Conservation (phyloP, 2,888 invertebrate genomes). For the Drosophila kanekoi region DNA sequence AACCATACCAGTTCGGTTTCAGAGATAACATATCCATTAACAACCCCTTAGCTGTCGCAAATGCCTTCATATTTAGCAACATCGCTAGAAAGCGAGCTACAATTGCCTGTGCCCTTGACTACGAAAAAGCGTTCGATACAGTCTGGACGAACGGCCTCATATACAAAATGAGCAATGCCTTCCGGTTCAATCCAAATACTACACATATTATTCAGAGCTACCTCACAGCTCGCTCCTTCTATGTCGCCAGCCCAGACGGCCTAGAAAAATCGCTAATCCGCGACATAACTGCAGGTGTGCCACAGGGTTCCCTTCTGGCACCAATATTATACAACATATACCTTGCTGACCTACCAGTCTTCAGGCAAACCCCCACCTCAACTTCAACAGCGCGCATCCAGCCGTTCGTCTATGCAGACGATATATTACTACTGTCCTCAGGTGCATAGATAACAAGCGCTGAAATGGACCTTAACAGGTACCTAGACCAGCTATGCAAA, state of each 20-base stretch:
- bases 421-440: not conserved
- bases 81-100: not conserved
- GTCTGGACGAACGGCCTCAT: not conserved
- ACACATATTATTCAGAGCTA: not conserved
- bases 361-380: too few relatives aligned
- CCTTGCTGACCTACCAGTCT: not conserved
- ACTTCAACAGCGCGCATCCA: not conserved
- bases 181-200: not conserved
- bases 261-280: not conserved
- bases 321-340: not conserved
- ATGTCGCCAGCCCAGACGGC: not conserved
- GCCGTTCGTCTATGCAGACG: not conserved
- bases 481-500: not conserved
- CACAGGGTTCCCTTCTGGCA: not conserved
- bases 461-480: not conserved
- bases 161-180: not conserved
- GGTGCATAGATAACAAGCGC: not conserved
- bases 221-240: not conserved
- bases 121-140: not conserved
- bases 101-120: not conserved
- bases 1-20: not conserved
- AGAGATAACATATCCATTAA: not conserved
- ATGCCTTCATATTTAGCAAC: not conserved
- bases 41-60: not conserved
- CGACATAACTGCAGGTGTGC: not conserved